Conservation (phyloP, 2,113 vertebrate species). For the Hippocampus barbouri region DNA sequence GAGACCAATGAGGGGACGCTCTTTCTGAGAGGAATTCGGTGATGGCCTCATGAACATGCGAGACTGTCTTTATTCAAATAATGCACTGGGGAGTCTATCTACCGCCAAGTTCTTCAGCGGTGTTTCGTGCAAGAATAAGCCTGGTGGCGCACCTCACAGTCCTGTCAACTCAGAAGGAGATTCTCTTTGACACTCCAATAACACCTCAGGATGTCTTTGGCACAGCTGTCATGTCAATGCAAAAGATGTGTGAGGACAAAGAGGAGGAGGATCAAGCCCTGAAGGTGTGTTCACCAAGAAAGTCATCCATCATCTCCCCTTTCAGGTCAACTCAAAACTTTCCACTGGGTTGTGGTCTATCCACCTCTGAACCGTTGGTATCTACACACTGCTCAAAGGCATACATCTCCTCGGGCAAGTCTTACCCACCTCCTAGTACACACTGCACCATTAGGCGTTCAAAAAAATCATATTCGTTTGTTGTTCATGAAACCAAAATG, state of each 20-base stretch:
- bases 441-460: neutral
- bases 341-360: neutral
- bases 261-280: slow-evolving; percentile 8
- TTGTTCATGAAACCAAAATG: neutral
- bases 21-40: neutral
- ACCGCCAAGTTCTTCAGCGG: neutral
- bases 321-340: neutral
- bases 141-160: slow-evolving; percentile 7
- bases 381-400: no score
- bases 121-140: slow-evolving; percentile 10
- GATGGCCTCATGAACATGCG: neutral
- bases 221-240: slow-evolving; percentile 6
- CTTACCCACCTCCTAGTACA: neutral
- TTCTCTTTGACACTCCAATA: slow-evolving; percentile 12
- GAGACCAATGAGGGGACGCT: neutral
- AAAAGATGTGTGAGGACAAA: slow-evolving; percentile 14
- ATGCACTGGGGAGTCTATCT: neutral
- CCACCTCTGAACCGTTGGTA: neutral
- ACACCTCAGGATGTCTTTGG: slow-evolving; percentile 9
- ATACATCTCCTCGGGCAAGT: neutral
- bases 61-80: neutral
- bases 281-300: slow-evolving; percentile 7
- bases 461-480: neutral
- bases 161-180: slow-evolving; percentile 11
- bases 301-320: neutral